Percentiles rank a stretch among this genome's conserved stretches.
Conservation (phyloP, 2,797 vertebrate genomes). For the Syngnathus acus region DNA sequence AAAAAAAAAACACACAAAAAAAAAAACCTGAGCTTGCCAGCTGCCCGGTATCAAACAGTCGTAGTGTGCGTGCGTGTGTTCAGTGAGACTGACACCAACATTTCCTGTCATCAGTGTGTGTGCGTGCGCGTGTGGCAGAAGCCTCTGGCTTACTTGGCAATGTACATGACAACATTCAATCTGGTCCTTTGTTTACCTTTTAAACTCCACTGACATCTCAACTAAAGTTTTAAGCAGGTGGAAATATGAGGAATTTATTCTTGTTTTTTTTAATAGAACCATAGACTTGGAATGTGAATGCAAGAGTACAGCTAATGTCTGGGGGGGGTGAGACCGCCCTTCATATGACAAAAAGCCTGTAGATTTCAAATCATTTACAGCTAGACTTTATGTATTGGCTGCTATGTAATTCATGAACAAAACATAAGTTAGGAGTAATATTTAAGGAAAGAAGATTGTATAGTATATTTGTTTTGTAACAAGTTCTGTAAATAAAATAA, state of each 20-base stretch:
- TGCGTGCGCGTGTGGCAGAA: constrained; percentile 30
- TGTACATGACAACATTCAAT: constrained; percentile 44
- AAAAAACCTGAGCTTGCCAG: constrained; percentile 43
- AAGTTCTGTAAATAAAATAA: constrained; percentile 99
- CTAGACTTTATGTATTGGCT: constrained; percentile 97
- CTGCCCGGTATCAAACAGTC: constrained; percentile 48
- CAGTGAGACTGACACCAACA: constrained; percentile 25
- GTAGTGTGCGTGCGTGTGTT: constrained; percentile 22
- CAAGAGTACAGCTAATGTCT: constrained; percentile 74
- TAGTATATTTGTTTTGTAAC: constrained; percentile 99
- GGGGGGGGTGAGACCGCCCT: constrained; percentile 80
- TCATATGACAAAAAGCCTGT: constrained; percentile 90
- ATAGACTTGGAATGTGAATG: constrained; percentile 91
- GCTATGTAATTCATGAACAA: constrained; percentile 99
- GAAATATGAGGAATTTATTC: constrained; percentile 49
- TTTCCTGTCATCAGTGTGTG: constrained; percentile 12
- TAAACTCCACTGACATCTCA: constrained; percentile 49
- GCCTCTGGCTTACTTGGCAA: constrained; percentile 42
- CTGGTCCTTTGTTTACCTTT: constrained; percentile 63
- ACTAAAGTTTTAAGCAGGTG: constrained; percentile 45
- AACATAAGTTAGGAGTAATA: constrained; percentile 98
- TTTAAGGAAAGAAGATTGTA: constrained; percentile 99
- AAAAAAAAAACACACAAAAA: background rate
- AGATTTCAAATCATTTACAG: constrained; percentile 93
- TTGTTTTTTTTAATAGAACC: constrained; percentile 70